Evolutionary conservation across 2,888 invertebrate genomes (phyloP).

Genomic region (Agapetus fuscipes): DNA sequence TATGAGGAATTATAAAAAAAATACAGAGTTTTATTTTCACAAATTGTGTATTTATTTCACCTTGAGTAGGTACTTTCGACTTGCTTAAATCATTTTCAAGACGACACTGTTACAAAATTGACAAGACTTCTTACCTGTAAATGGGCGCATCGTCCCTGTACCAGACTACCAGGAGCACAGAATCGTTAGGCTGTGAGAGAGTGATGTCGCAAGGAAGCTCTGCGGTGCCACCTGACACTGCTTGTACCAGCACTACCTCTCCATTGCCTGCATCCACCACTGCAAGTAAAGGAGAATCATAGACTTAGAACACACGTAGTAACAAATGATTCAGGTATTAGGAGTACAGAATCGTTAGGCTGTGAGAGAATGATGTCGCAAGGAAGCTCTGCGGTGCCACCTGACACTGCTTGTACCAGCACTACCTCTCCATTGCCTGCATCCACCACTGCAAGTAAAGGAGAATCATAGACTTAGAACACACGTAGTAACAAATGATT

Average conservation of each 20-base stretch:
- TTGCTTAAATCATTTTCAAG: too few species aligned
- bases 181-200: conserved; percentile 66
- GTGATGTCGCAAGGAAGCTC: conserved; percentile 80
- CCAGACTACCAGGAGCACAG: conserved; percentile 80
- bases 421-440: conserved; percentile 47
- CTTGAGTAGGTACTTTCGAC: too few species aligned
- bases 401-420: conserved; percentile 62
- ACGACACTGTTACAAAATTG: too few species aligned
- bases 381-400: conserved; percentile 71
- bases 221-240: conserved; percentile 69
- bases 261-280: conserved; percentile 38
- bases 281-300: too few species aligned
- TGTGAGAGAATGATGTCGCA: conserved; percentile 76
- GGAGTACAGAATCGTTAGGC: conserved; percentile 68
- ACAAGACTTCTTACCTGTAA: conserved; percentile 76
- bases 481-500: too few species aligned
- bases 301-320: too few species aligned
- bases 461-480: too few species aligned
- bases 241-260: conserved; percentile 52
- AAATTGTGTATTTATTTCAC: too few species aligned
- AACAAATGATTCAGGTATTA: too few species aligned
- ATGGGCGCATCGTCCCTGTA: conserved; percentile 85
- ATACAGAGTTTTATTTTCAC: too few species aligned
- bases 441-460: conserved; percentile 22
- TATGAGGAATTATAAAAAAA: too few species aligned